Conservation (phyloP, 2,888 invertebrate genomes). For the Syrphus vitripennis region DNA sequence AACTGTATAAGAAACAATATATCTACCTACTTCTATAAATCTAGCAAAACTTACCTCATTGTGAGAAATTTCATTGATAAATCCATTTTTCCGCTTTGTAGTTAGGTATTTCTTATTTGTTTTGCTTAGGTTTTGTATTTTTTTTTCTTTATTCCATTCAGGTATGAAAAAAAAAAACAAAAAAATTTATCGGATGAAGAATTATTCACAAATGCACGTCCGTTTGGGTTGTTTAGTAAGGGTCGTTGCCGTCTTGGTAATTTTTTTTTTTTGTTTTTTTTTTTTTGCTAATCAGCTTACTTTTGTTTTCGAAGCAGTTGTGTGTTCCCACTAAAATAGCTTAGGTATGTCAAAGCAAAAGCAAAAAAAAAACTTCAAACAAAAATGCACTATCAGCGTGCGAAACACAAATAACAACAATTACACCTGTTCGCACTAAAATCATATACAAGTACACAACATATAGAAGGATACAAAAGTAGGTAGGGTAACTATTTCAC, state of each 20-base stretch:
- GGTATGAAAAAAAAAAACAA: no score
- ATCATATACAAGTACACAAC: background rate
- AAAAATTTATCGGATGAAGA: slow-evolving; percentile 12
- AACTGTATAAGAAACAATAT: background rate
- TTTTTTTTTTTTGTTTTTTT: no score
- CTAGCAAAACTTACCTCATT: slow-evolving; percentile 56
- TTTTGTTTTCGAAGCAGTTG: background rate
- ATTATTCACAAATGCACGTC: slow-evolving; percentile 5
- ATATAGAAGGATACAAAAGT: background rate
- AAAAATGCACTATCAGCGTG: slow-evolving; percentile 52
- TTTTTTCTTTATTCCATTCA: slow-evolving; percentile 46
- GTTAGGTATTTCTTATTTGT: background rate
- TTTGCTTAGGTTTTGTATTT: background rate
- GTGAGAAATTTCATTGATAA: slow-evolving; percentile 63
- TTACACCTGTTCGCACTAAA: slow-evolving; percentile 41
- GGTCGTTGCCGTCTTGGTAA: background rate
- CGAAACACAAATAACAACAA: slow-evolving; percentile 58
- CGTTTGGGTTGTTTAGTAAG: background rate
- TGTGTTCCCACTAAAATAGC: slow-evolving; percentile 3
- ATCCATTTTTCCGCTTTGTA: slow-evolving; percentile 39
- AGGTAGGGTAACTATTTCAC: slow-evolving; percentile 6
- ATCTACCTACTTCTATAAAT: background rate
- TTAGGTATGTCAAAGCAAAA: background rate
- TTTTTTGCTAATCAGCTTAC: background rate
- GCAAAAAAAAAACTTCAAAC: no score